Percentiles rank a stretch among this genome's conserved stretches.
Conservation (phyloP, 2,797 vertebrate species). For the Martes flavigula region DNA sequence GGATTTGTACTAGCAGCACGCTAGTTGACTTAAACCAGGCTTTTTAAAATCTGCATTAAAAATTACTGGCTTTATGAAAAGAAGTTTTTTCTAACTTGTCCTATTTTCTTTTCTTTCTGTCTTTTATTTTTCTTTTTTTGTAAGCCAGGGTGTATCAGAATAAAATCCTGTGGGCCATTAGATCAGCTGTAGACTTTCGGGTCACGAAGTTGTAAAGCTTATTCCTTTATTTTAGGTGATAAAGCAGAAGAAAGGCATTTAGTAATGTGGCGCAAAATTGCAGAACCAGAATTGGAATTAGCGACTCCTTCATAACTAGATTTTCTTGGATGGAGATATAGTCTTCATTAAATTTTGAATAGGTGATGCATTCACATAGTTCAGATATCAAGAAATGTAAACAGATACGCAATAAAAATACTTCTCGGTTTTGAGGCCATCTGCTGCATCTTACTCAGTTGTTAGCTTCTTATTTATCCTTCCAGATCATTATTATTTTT, state of each 20-base stretch:
- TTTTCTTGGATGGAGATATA: background rate
- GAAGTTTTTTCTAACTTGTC: background rate
- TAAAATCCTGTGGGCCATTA: background rate
- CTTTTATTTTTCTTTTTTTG: background rate
- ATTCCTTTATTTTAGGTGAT: background rate
- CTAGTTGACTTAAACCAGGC: background rate
- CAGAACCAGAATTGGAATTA: background rate
- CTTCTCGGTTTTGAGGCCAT: background rate
- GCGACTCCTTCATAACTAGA: background rate
- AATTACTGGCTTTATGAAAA: background rate
- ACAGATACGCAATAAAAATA: background rate
- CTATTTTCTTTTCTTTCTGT: background rate
- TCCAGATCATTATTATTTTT: background rate
- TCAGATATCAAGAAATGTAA: background rate
- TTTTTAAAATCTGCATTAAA: conserved; percentile 9
- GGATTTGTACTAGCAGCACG: background rate
- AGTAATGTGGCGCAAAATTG: background rate
- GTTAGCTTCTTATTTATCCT: background rate
- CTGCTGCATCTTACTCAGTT: background rate
- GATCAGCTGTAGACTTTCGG: background rate
- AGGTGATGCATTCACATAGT: background rate
- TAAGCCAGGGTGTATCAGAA: background rate
- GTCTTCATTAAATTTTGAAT: background rate
- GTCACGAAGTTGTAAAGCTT: background rate
- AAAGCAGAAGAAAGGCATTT: background rate